Evolutionary conservation across 2,888 invertebrate genomes (phyloP).

Genomic region (Lottia scabra): DNA sequence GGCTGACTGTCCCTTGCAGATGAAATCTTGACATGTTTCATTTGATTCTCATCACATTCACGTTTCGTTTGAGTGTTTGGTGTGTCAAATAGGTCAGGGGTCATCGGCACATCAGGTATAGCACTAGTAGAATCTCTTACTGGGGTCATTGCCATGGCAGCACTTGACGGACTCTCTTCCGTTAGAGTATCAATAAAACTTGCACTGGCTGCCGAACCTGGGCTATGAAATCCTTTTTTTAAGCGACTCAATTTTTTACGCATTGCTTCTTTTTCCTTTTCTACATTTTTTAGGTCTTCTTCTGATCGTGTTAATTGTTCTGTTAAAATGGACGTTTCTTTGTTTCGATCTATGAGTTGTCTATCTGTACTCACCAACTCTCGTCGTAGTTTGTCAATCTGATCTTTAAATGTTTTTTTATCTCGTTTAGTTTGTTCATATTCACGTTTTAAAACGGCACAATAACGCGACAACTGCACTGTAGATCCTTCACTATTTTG

Average conservation of each 20-base stretch:
- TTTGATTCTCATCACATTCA: conserved; percentile 38
- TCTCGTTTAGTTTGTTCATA: conserved; percentile 53
- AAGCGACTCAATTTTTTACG: conserved; percentile 39
- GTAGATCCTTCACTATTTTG: conserved; percentile 45
- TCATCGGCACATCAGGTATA: not conserved
- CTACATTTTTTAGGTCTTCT: conserved; percentile 49
- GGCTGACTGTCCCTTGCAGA: conserved; percentile 41
- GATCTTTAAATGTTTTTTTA: conserved; percentile 47
- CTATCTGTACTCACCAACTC: conserved; percentile 38
- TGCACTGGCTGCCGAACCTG: conserved; percentile 33
- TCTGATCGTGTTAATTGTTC: conserved; percentile 49
- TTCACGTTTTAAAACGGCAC: conserved; percentile 58
- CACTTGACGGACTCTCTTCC: conserved; percentile 40
- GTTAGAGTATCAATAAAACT: conserved; percentile 48
- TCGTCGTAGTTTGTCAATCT: conserved; percentile 43
- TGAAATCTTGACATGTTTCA: conserved; percentile 47
- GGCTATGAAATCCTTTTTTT: conserved; percentile 37
- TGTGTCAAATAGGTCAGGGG: conserved; percentile 31
- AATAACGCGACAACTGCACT: conserved; percentile 51
- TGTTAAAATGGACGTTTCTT: conserved; percentile 31
- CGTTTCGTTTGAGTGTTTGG: conserved; percentile 25
- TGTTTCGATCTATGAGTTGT: conserved; percentile 35
- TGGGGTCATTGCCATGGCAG: conserved; percentile 36
- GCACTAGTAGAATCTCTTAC: not conserved
- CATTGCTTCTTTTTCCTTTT: conserved; percentile 43